A percentile compares a stretch with the other conserved stretches of the same genome.
These are phyloP conservation scores for Tauraco hartlaubi DNA, from an alignment of 2,797 vertebrate genomes.

Conservation along the genomic window DNA sequence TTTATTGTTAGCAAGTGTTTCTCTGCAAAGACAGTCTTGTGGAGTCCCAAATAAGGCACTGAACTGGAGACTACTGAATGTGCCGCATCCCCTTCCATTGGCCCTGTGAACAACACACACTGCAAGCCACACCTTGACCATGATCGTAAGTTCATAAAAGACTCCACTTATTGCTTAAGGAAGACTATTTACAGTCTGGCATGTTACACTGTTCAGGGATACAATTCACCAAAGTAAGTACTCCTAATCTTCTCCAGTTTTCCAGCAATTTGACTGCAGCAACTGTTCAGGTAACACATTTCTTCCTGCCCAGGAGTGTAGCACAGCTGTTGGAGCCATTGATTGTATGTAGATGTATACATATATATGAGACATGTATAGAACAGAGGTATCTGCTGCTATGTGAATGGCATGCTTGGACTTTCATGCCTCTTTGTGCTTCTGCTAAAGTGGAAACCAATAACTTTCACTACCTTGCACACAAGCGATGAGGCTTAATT, in stretches of 20 bases:
- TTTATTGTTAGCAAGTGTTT: background rate
- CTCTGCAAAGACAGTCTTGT: background rate
- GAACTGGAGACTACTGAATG: rapidly evolving
- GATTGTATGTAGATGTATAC: no score
- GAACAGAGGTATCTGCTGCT: background rate
- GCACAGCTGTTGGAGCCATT: background rate
- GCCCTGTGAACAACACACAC: rapidly evolving
- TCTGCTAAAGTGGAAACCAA: background rate
- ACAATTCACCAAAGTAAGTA: background rate
- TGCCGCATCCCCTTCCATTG: background rate
- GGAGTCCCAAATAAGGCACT: background rate
- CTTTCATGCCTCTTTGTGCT: background rate
- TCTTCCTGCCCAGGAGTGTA: background rate
- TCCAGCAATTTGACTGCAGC: background rate
- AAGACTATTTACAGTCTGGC: background rate
- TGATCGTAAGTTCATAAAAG: background rate
- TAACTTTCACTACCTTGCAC: background rate
- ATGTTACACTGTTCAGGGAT: background rate
- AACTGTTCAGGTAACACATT: rapidly evolving
- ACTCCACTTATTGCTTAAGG: background rate
- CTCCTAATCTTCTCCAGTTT: background rate
- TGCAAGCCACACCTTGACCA: background rate
- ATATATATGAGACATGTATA: no score
- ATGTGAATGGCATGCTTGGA: background rate
- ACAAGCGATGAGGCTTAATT: background rate